These are phyloP conservation scores for Hystrix brachyura DNA, from an alignment of 2,113 vertebrate genomes.

Conservation along the genomic window DNA sequence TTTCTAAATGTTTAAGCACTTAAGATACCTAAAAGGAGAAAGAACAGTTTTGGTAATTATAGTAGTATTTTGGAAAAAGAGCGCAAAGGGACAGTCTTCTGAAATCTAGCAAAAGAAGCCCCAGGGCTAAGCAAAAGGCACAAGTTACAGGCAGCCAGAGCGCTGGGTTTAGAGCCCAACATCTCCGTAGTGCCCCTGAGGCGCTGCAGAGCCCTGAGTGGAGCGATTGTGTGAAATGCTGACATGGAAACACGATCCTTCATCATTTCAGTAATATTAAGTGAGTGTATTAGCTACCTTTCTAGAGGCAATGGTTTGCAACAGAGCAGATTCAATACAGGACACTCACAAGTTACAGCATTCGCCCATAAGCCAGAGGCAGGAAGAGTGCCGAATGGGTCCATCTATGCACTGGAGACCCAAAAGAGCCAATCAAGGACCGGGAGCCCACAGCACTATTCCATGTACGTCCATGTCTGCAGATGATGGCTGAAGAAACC, in stretches of 20 bases:
- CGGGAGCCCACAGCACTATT: no score
- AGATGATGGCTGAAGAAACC: no score
- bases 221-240: fast-evolving
- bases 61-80: neutral
- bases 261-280: neutral
- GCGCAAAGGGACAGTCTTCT: neutral
- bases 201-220: neutral
- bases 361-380: no score
- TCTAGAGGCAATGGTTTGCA: no score
- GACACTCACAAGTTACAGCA: no score
- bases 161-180: neutral
- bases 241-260: neutral
- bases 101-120: neutral
- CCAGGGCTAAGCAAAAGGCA: neutral
- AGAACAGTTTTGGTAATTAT: neutral
- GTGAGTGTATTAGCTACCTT: no score
- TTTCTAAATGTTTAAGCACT: neutral
- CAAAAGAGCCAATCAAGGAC: no score
- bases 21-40: neutral
- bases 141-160: fast-evolving
- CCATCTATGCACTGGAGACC: no score
- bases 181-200: neutral
- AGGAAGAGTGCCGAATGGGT: no score
- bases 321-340: no score
- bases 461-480: no score